Evolutionary conservation across 2,113 vertebrate genomes (phyloP).

Genomic region (Psilopogon haemacephalus): DNA sequence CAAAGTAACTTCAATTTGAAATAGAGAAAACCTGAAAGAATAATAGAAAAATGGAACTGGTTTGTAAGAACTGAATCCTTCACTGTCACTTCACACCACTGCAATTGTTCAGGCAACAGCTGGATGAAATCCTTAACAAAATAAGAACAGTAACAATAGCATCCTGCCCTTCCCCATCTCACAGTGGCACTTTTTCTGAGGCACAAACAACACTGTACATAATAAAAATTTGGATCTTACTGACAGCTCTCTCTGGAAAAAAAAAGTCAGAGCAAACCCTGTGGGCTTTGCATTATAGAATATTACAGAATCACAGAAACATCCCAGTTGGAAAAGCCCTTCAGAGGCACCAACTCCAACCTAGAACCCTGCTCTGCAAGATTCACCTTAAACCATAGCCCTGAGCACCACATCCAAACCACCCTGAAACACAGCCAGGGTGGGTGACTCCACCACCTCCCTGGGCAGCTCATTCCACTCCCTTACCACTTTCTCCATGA

Average conservation of each 20-base stretch:
- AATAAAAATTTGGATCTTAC: neutral
- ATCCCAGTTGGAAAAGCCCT: no score
- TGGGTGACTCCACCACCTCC: no score
- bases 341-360: no score
- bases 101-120: neutral
- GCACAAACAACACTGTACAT: neutral
- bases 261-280: neutral
- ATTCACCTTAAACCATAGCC: no score
- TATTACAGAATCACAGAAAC: no score
- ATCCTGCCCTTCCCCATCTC: neutral
- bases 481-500: no score
- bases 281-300: neutral
- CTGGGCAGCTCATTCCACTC: no score
- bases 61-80: neutral
- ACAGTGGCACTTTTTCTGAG: neutral
- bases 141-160: neutral
- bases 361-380: no score
- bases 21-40: neutral
- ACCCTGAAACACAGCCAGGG: no score
- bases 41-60: neutral
- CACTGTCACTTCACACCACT: neutral
- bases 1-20: neutral
- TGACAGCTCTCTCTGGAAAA: neutral
- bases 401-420: no score
- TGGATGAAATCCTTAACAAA: neutral